phyloP scores from a whole-genome alignment of 1,140 invertebrate species.

The Orius insidiosus region DNA sequence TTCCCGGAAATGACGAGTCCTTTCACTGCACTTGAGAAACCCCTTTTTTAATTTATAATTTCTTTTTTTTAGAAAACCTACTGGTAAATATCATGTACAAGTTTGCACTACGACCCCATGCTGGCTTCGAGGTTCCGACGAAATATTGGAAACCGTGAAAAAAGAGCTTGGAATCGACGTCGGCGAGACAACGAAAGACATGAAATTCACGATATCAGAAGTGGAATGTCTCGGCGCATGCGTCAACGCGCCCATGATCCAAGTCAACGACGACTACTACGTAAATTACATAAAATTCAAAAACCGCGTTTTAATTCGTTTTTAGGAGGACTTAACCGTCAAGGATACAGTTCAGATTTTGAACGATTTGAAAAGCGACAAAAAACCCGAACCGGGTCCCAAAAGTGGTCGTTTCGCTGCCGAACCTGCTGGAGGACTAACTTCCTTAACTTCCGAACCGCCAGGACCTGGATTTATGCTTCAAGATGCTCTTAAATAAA shows the following conservation, averaged over 20 bases:
- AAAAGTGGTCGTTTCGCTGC: slow-evolving; percentile 76
- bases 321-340: slow-evolving; percentile 88
- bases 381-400: slow-evolving; percentile 78
- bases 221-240: slow-evolving; percentile 98
- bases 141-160: slow-evolving; percentile 69
- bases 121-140: slow-evolving; percentile 89
- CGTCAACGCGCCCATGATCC: slow-evolving; percentile 98
- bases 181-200: slow-evolving; percentile 80
- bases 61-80: slow-evolving; percentile 70
- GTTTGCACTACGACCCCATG: slow-evolving; percentile 98
- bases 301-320: no score
- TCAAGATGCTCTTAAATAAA: slow-evolving; percentile 19
- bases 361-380: slow-evolving; percentile 69
- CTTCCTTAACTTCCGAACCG: slow-evolving; percentile 71
- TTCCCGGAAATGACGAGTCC: no score
- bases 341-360: slow-evolving; percentile 82
- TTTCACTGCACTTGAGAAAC: no score
- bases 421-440: slow-evolving; percentile 74
- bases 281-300: no score
- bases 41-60: no score
- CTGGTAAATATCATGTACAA: slow-evolving; percentile 93
- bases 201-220: slow-evolving; percentile 87
- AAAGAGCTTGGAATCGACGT: slow-evolving; percentile 66
- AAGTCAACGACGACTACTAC: slow-evolving; percentile 97
- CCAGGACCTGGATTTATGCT: slow-evolving; percentile 81